Evolutionary conservation across 1,140 invertebrate genomes (phyloP).

Genomic region (Wasmannia auropunctata): DNA sequence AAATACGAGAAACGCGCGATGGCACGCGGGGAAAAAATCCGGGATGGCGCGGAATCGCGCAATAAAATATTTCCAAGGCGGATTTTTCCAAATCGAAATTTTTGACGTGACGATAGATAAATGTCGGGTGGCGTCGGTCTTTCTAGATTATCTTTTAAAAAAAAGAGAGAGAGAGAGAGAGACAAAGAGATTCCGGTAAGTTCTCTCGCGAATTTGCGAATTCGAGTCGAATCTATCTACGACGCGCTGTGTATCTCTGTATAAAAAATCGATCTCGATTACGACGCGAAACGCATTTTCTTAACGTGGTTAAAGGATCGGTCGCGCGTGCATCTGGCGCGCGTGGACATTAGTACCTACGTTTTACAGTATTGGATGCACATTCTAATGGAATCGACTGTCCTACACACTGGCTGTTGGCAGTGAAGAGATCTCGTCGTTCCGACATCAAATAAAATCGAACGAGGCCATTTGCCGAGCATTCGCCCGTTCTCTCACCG

Average conservation of each 20-base stretch:
- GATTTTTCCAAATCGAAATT: slow-evolving; percentile 23
- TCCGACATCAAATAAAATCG: slow-evolving; percentile 46
- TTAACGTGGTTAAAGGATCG: background rate
- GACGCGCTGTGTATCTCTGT: background rate
- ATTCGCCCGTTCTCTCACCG: slow-evolving; percentile 19
- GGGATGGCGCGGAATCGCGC: background rate
- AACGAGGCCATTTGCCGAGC: slow-evolving; percentile 44
- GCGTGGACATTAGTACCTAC: slow-evolving; percentile 17
- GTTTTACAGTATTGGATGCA: slow-evolving; percentile 7
- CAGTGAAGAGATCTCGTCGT: slow-evolving; percentile 10
- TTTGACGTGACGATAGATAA: slow-evolving; percentile 1
- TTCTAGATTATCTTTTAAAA: background rate
- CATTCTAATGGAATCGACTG: slow-evolving; percentile 36
- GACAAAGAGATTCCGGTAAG: too few relatives aligned
- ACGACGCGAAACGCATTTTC: background rate
- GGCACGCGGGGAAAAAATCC: slow-evolving; percentile 17
- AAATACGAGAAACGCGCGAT: slow-evolving; percentile 24
- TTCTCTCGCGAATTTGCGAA: background rate
- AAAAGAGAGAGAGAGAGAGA: too few relatives aligned
- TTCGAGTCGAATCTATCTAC: background rate
- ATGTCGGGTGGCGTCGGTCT: background rate
- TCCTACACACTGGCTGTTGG: slow-evolving; percentile 22
- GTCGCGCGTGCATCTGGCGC: slow-evolving; percentile 43
- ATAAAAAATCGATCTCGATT: slow-evolving; percentile 24
- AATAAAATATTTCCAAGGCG: slow-evolving; percentile 37